These are phyloP conservation scores for Serilophus lunatus DNA, from an alignment of 2,113 vertebrate genomes.

Conservation along the genomic window DNA sequence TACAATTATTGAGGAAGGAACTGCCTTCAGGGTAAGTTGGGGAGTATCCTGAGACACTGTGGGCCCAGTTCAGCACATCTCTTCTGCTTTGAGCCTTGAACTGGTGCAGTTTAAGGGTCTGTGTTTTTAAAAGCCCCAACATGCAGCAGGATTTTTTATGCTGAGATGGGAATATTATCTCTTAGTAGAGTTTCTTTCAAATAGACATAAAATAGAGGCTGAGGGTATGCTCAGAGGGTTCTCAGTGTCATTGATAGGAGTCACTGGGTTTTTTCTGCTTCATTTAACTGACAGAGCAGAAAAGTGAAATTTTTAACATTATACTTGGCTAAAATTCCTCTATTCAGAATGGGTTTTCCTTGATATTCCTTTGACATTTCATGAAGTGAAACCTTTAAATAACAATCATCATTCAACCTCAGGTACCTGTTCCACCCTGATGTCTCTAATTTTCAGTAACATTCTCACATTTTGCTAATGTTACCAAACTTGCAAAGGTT, in stretches of 20 bases:
- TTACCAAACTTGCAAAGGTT: not conserved
- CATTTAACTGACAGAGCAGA: not conserved
- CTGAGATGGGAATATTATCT: not conserved
- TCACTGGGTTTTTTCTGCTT: not conserved
- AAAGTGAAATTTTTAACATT: not conserved
- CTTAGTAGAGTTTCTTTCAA: not conserved
- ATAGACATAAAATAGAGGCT: not conserved
- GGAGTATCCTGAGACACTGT: rapidly evolving
- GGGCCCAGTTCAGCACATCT: rapidly evolving
- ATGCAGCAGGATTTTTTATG: not conserved
- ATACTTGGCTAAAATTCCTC: not conserved
- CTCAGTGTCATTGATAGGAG: not conserved
- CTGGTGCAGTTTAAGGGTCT: not conserved
- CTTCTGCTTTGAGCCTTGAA: not conserved
- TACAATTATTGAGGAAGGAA: constrained; percentile 97
- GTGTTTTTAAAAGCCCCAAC: rapidly evolving
- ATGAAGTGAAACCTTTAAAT: not conserved
- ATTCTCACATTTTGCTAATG: not conserved
- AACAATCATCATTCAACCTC: not conserved
- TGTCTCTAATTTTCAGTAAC: not conserved
- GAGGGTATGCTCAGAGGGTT: not conserved
- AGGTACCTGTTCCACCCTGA: not conserved
- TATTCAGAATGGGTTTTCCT: not conserved
- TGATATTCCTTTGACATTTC: not conserved
- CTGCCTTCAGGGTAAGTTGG: constrained; percentile 90